Evolutionary conservation across 2,797 vertebrate genomes (phyloP), one percentile per base, ranked within the genome.

Genomic region (Pangasius krempfi): DNA sequence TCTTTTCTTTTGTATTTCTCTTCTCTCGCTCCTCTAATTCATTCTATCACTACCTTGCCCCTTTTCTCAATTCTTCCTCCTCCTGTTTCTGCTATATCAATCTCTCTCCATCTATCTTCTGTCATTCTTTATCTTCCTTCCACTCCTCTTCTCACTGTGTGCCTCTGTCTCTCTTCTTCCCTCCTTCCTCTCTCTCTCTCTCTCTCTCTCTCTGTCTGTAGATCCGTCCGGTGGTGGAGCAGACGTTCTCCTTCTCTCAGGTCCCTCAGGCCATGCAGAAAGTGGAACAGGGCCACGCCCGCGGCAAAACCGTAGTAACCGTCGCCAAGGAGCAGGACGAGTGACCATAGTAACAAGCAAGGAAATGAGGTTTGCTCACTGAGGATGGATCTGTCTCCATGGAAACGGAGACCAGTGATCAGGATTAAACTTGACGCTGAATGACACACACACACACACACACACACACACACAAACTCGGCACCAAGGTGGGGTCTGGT

Each of bases 231-330:
- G 98, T 99, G 91, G 96, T 99, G 93, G 97, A 99, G 86, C 91
- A 97, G 92, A 95, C 96, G 1, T 99, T 99, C 92, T 89, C 95
- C 80, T 99, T 99, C 90, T 94, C 97, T 60, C 94, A 98, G 93
- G 97, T 99, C 89, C 98, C 97, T 66, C 94, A 98, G 93, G 98
- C 98, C 88, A 96, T 99, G 70, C 93, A 96, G 92, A 99, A 98
- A 93, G 50, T 99, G 93, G 98, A 99, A 94, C 94, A 94, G 90
- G 99, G 98, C 81, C 98, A 99, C 0, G 97, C 98, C 18, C 95
- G 98, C 84, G 99, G 99, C 78, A 99, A 99, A 95, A 99, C 97
- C 0, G 97, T 99, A 16, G 95, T 99, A 68, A 92, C 94, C 76
- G 93, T 99, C 68, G 88, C 92, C 75, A 89, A 94, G 90, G 90